Conservation (phyloP, 2,113 vertebrate species). For the Athene noctua region DNA sequence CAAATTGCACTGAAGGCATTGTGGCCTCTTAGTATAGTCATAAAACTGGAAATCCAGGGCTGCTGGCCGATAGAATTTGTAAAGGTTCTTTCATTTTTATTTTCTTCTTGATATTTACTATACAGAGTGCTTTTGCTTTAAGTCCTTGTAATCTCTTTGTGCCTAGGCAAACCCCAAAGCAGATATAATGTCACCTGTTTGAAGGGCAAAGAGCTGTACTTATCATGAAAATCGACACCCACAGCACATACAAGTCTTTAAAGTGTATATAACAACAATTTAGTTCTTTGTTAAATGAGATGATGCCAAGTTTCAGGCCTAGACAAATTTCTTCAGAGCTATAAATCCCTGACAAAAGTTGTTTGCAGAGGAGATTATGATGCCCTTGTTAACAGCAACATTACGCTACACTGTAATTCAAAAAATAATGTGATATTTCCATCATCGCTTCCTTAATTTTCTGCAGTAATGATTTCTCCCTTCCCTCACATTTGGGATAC, state of each 20-base stretch:
- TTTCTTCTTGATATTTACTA: not conserved
- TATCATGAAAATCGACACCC: not conserved
- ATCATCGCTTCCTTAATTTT: slow-evolving; percentile 15
- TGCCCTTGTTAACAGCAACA: not conserved
- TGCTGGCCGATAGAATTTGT: not conserved
- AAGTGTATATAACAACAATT: not conserved
- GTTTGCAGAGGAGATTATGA: not conserved
- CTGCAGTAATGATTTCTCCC: slow-evolving; percentile 10
- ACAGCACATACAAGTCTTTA: not conserved
- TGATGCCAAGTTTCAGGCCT: slow-evolving; percentile 18
- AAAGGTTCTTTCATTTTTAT: not conserved
- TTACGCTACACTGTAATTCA: slow-evolving; percentile 26
- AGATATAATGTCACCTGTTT: not conserved
- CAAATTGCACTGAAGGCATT: not conserved
- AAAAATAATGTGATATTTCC: not conserved
- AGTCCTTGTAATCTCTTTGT: not conserved
- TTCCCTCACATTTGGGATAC: not conserved
- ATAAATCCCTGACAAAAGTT: not conserved
- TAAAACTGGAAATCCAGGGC: not conserved
- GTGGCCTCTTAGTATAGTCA: not conserved
- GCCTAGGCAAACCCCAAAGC: not conserved
- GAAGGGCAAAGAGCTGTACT: not conserved
- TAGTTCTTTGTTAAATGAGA: not conserved
- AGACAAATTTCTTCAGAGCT: not conserved
- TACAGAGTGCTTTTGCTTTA: not conserved